Conservation (phyloP, 2,888 invertebrate genomes). For the Heteropelma amictum region DNA sequence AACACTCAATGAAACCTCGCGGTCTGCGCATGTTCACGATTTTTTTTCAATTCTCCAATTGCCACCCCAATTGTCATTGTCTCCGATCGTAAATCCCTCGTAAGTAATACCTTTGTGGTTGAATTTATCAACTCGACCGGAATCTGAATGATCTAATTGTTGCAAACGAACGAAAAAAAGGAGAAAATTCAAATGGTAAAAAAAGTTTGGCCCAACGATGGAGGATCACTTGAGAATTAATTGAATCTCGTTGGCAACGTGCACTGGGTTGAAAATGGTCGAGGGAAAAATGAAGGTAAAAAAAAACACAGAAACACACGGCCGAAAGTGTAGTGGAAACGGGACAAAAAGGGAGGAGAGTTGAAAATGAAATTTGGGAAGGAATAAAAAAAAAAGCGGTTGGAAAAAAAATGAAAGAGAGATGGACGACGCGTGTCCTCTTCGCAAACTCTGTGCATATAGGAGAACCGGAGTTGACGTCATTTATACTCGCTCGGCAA, state of each 20-base stretch:
- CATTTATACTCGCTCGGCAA: not conserved
- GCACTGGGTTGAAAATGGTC: not conserved
- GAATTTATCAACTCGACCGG: no score
- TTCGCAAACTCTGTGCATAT: no score
- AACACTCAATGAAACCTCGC: no score
- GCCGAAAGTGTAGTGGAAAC: no score
- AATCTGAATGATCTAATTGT: no score
- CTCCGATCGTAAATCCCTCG: no score
- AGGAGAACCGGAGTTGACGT: not conserved
- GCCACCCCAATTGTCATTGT: no score
- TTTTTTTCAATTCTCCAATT: no score
- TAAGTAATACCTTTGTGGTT: no score
- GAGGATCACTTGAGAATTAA: not conserved
- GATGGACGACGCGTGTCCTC: not conserved
- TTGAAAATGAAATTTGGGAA: not conserved
- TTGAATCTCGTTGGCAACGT: not conserved
- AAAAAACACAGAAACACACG: not conserved
- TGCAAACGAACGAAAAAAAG: no score
- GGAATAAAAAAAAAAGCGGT: not conserved
- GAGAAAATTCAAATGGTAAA: not conserved
- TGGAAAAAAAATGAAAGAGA: not conserved
- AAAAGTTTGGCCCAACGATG: not conserved
- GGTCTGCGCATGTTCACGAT: no score
- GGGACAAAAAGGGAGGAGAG: not conserved
- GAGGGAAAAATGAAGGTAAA: not conserved